These are phyloP conservation scores for Drosophila kikkawai DNA, from an alignment of 1,140 invertebrate genomes.

Conservation along the genomic window DNA sequence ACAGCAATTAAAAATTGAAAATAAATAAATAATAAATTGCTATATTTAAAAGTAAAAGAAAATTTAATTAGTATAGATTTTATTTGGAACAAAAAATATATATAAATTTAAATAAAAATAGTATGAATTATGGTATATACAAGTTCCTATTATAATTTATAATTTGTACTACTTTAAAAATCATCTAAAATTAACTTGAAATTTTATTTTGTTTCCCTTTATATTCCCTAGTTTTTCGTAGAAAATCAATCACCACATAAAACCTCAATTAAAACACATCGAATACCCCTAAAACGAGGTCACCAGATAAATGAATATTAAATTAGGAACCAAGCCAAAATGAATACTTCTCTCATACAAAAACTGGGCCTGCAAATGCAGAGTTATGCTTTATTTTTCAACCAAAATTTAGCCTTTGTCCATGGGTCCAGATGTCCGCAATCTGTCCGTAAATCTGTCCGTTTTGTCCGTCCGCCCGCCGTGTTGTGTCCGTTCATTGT, in stretches of 20 bases:
- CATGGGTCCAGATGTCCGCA: conserved; percentile 1
- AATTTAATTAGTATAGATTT: too few relatives aligned
- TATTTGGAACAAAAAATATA: not conserved
- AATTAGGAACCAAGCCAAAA: not conserved
- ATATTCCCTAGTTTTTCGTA: not conserved
- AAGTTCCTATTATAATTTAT: not conserved
- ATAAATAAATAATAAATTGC: not conserved
- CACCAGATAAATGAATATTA: not conserved
- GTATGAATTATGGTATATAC: not conserved
- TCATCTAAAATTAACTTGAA: not conserved
- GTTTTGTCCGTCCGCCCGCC: conserved; percentile 2
- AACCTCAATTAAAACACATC: conserved; percentile 4
- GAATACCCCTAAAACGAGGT: not conserved
- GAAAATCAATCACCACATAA: not conserved
- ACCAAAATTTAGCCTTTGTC: conserved; percentile 11
- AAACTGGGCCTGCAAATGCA: not conserved
- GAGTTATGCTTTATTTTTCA: conserved; percentile 15
- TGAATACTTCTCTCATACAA: not conserved
- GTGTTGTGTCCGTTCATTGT: conserved; percentile 40
- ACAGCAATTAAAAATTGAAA: conserved; percentile 21
- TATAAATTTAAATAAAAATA: not conserved
- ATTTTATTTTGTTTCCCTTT: not conserved
- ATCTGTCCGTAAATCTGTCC: conserved; percentile 28
- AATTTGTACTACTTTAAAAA: too few relatives aligned
- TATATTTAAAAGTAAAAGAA: not conserved